Base-by-base conservation (phyloP, 1,140 invertebrate species). In the Euborellia annulipes region DNA sequence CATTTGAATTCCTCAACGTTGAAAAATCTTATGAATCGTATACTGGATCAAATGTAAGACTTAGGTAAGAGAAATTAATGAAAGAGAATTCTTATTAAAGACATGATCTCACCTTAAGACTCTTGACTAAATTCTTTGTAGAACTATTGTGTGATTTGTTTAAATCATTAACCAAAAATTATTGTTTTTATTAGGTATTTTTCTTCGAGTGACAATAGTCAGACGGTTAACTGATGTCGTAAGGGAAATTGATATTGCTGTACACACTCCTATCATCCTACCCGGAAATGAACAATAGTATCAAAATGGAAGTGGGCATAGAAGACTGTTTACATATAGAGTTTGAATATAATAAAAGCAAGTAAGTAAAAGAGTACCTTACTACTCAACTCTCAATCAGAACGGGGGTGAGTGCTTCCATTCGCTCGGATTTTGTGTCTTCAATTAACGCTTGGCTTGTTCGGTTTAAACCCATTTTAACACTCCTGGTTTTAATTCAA, bases 311-410 rank as follows among this genome's bases (percentile, higher is more conserved):
- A 74, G 87, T 92, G 45, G 87, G 87, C 45, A 89, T 88, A 56
- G 95, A 99, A 74, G 95, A 99, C 65, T 98, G 95, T 66, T 72
- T 99, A 43, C 96, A 99, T 69, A 98, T 99, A 68, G 96, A 99
- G 66, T 98, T 99, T 71, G 96, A 99, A 70, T 99, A 99, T 67
- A 99, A 98, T 65, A 98, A 98, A 70, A 94, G 88, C 54, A 96
- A 93, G 78, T 85, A 62, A 71, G 76, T 71, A 27, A 36, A n/a
- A n/a, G n/a, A n/a, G n/a, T n/a, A n/a, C n/a, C n/a, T n/a, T n/a
- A n/a, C n/a, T n/a, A n/a, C n/a, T n/a, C n/a, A n/a, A n/a, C n/a
- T n/a, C n/a, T n/a, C n/a, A n/a, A n/a, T n/a, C n/a, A n/a, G n/a
- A n/a, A n/a, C n/a, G n/a, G n/a, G n/a, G n/a, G n/a, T n/a, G n/a